Conservation (phyloP, 2,113 vertebrate species). For the Larimichthys polyactis region DNA sequence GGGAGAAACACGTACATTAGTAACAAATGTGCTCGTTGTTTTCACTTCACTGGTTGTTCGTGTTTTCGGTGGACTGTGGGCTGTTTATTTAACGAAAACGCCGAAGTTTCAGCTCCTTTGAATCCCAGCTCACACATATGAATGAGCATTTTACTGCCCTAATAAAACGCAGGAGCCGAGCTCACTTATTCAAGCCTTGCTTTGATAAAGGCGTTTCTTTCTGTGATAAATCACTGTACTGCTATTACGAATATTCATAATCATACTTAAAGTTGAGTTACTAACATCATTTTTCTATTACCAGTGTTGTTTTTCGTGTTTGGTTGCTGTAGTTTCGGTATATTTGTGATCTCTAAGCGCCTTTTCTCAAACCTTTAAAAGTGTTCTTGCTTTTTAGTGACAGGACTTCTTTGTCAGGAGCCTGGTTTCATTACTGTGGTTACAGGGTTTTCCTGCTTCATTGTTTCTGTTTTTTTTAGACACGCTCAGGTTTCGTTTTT, state of each 20-base stretch:
- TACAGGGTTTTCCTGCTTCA: neutral
- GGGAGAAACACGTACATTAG: conserved; percentile 12
- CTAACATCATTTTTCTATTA: neutral
- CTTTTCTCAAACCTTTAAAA: neutral
- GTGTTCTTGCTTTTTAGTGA: neutral
- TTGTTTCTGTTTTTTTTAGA: conserved; percentile 2
- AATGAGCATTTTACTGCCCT: neutral
- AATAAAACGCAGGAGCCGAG: neutral
- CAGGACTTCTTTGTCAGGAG: neutral
- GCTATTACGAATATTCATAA: neutral
- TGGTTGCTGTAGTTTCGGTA: neutral
- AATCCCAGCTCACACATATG: neutral
- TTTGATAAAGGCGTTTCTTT: neutral
- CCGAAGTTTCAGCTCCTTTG: neutral
- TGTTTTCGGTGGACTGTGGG: neutral
- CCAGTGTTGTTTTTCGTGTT: neutral
- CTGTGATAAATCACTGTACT: neutral
- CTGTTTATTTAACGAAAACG: neutral
- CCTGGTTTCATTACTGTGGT: neutral
- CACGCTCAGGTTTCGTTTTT: neutral
- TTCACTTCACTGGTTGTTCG: neutral
- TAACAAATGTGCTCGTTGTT: neutral
- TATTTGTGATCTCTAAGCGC: neutral
- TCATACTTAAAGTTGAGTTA: neutral
- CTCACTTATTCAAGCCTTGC: neutral